A percentile compares a stretch with the other conserved stretches of the same genome.
Evolutionary conservation across 2,888 invertebrate species (phyloP).

Genomic region (Tenthredo notha): DNA sequence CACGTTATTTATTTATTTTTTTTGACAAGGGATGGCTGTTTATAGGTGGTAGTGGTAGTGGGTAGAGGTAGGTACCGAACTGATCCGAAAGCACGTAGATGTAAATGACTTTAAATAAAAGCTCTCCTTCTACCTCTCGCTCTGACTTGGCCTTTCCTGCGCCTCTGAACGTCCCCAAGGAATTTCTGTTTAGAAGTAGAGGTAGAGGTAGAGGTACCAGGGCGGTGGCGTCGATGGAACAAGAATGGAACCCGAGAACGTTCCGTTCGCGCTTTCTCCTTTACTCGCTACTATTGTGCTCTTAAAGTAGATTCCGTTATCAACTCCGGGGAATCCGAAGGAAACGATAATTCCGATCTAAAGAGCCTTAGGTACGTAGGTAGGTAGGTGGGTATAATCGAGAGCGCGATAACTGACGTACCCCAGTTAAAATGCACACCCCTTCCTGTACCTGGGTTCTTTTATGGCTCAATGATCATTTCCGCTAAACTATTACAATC

Average conservation of each 20-base stretch:
- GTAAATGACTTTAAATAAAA: conserved; percentile 65
- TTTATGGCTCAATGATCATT: not conserved
- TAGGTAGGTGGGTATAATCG: conserved; percentile 5
- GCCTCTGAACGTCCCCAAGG: conserved; percentile 45
- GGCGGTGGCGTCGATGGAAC: conserved; percentile 29
- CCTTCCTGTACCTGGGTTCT: too few species aligned
- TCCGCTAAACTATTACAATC: not conserved
- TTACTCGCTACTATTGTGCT: conserved; percentile 38
- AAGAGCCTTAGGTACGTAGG: conserved; percentile 6
- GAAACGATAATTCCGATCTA: conserved; percentile 50
- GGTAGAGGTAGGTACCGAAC: conserved; percentile 13
- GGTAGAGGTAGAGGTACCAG: conserved; percentile 15
- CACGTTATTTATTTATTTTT: not conserved
- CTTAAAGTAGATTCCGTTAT: conserved; percentile 52
- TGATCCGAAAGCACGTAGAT: conserved; percentile 61
- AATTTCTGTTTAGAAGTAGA: conserved; percentile 56
- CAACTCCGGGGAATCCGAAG: conserved; percentile 45
- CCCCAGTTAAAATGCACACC: not conserved
- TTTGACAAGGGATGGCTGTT: not conserved
- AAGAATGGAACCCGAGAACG: conserved; percentile 18
- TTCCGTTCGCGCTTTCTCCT: conserved; percentile 14
- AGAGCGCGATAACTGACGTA: conserved; percentile 13
- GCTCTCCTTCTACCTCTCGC: conserved; percentile 38
- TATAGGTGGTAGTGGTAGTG: not conserved
- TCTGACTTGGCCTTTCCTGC: conserved; percentile 7